These are phyloP conservation scores for Brachyopa scutellaris DNA, from an alignment of 2,888 invertebrate species.

Conservation along the genomic window DNA sequence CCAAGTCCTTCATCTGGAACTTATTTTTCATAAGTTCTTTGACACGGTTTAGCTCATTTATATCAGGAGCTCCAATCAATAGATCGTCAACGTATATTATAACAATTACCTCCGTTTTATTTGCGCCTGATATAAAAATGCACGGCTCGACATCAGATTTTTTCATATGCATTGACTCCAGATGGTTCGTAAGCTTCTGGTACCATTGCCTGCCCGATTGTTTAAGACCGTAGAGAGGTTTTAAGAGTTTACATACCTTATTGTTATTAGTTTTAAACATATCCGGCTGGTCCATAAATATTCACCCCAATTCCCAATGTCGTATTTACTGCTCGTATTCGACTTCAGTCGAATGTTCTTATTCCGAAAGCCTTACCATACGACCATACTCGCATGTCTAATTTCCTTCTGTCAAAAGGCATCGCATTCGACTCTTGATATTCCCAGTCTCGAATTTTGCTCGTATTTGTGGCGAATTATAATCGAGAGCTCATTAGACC, in stretches of 20 bases:
- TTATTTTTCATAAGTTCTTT: slow-evolving; percentile 22
- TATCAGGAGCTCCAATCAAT: slow-evolving; percentile 11
- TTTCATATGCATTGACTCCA: slow-evolving; percentile 9
- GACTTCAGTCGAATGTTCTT: too few relatives aligned
- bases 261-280: neutral
- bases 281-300: too few relatives aligned
- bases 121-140: neutral
- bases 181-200: slow-evolving; percentile 2
- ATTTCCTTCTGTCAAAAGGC: too few relatives aligned
- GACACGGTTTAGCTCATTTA: neutral
- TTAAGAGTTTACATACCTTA: slow-evolving; percentile 9
- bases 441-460: too few relatives aligned
- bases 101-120: neutral
- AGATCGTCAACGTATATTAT: slow-evolving; percentile 34
- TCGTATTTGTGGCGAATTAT: too few relatives aligned
- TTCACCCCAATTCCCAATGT: too few relatives aligned
- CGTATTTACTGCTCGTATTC: too few relatives aligned
- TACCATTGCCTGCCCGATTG: slow-evolving; percentile 53
- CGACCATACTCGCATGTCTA: too few relatives aligned
- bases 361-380: too few relatives aligned
- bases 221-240: slow-evolving; percentile 25
- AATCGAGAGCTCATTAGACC: too few relatives aligned
- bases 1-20: slow-evolving; percentile 41
- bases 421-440: too few relatives aligned
- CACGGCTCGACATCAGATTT: slow-evolving; percentile 2